A percentile compares a stretch with the other conserved stretches of the same genome.
Conservation (phyloP, 2,888 invertebrate species). For the Paralinhomoeus sp. region DNA sequence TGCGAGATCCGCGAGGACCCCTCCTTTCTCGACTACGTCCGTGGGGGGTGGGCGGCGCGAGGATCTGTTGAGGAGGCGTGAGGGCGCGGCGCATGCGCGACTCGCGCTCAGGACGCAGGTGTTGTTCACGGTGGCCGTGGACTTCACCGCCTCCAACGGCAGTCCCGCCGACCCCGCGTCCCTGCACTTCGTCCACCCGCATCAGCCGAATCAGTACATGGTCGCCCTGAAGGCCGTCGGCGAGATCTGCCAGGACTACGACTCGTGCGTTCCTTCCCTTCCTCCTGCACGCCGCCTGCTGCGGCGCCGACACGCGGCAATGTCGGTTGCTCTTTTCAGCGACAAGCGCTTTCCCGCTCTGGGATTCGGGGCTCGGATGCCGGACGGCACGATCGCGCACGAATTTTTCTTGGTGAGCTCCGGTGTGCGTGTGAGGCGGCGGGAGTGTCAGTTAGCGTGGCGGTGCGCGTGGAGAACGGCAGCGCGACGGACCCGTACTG, state of each 20-base stretch:
- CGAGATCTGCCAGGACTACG: slow-evolving; percentile 29
- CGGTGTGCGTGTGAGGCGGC: not conserved
- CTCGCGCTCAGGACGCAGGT: slow-evolving; percentile 27
- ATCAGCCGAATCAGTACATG: slow-evolving; percentile 32
- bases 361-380: slow-evolving; percentile 36
- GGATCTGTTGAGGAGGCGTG: no score
- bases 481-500: slow-evolving; percentile 35
- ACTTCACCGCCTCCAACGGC: slow-evolving; percentile 33
- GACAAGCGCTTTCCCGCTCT: slow-evolving; percentile 36
- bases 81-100: no score
- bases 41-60: slow-evolving; percentile 31
- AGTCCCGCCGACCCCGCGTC: slow-evolving; percentile 24
- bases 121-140: slow-evolving; percentile 31
- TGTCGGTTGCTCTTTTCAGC: slow-evolving; percentile 15
- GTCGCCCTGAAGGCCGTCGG: slow-evolving; percentile 31
- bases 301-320: slow-evolving; percentile 36
- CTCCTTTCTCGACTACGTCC: slow-evolving; percentile 38
- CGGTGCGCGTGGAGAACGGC: slow-evolving; percentile 34
- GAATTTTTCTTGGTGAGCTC: slow-evolving; percentile 31
- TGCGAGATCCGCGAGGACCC: slow-evolving; percentile 20
- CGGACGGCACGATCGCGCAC: slow-evolving; percentile 31
- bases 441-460: not conserved
- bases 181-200: slow-evolving; percentile 29
- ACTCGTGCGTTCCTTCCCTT: slow-evolving; percentile 1
- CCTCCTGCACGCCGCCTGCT: slow-evolving; percentile 33